Evolutionary conservation across 2,797 vertebrate species (phyloP), one percentile per base, ranked within the genome.

Genomic region (Hydrophis major): DNA sequence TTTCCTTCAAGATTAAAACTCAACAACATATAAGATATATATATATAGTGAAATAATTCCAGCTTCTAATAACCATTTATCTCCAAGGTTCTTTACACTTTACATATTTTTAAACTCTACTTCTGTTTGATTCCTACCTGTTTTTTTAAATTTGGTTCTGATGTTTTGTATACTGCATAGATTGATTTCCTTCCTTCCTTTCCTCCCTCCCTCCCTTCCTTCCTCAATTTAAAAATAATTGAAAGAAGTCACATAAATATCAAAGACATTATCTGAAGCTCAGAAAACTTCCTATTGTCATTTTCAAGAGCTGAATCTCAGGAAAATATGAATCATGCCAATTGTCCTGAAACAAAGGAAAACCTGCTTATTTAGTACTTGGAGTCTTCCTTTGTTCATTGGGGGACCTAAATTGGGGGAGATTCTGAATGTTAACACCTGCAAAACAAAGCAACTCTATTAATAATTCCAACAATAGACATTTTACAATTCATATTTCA

Each of bases 1-100:
- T 87, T 90, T 61, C 18, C 47, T 87, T 93, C 56, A 74, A 93
- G 53, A 59, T 13, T 87, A n/a, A 89, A 93, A 93, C 20, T 57
- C 37, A 92, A 88, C 90, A 93, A 57, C 12, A 50, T 86, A 32
- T 66, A 59, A 89, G 20, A 86, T 91, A 37, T 56, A 50, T 25
- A 66, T n/a, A 86, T 37, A 61, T 86, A 89, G 57, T 88, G 89
- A 86, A 69, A 86, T n/a, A 6, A 37, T 42, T 74, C 61, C 28
- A 59, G n/a, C 13, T 90, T 56, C 18, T 90, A 60, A 87, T 59
- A 20, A 50, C 53, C 87, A 47, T 22, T 92, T 42, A 92, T 8
- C 2, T 2, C 0, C 53, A 94, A 10, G 66, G 90, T 1, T 28
- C 93, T 87, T 92, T 22, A 55, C 11, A 12, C 6, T 56, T 56